Percentiles rank a stretch among this genome's conserved stretches.
Evolutionary conservation across 2,888 invertebrate species (phyloP).

Genomic region (Amphipyra tragopoginis): DNA sequence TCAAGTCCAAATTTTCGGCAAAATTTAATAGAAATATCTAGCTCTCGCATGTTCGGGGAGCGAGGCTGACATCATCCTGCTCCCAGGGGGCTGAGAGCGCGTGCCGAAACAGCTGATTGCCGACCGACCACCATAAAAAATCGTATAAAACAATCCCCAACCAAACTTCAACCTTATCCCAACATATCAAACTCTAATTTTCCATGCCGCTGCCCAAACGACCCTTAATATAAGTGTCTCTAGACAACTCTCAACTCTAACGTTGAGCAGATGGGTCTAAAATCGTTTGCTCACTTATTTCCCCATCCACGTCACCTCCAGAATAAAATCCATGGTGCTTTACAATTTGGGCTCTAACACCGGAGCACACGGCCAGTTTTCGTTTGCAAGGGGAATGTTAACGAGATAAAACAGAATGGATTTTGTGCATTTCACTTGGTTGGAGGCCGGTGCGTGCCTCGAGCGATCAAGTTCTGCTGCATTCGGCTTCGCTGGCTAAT

Average conservation of each 20-base stretch:
- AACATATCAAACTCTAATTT: constrained; percentile 41
- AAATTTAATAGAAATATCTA: constrained; percentile 79
- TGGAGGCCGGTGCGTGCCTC: constrained; percentile 72
- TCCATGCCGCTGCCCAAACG: constrained; percentile 48
- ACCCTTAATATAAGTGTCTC: constrained; percentile 70
- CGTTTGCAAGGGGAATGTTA: constrained; percentile 56
- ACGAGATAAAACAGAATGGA: constrained; percentile 87
- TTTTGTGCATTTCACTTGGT: constrained; percentile 87
- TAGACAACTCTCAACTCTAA: constrained; percentile 67
- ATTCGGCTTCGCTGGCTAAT: constrained; percentile 58
- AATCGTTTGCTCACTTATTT: constrained; percentile 68
- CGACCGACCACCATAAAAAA: constrained; percentile 85
- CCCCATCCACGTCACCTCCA: constrained; percentile 75
- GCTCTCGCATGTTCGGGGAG: constrained; percentile 65
- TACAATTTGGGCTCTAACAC: constrained; percentile 61
- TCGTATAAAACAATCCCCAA: constrained; percentile 64
- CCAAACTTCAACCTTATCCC: constrained; percentile 49
- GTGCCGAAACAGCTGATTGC: constrained; percentile 89
- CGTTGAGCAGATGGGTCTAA: constrained; percentile 61
- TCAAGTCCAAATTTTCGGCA: constrained; percentile 65
- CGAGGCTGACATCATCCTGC: constrained; percentile 79
- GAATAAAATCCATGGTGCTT: constrained; percentile 65
- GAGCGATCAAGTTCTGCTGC: constrained; percentile 64
- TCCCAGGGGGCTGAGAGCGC: constrained; percentile 80
- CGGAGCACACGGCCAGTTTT: constrained; percentile 58